Evolutionary conservation across 2,797 vertebrate genomes (phyloP).

Genomic region (Pangasius sanitwongsei): DNA sequence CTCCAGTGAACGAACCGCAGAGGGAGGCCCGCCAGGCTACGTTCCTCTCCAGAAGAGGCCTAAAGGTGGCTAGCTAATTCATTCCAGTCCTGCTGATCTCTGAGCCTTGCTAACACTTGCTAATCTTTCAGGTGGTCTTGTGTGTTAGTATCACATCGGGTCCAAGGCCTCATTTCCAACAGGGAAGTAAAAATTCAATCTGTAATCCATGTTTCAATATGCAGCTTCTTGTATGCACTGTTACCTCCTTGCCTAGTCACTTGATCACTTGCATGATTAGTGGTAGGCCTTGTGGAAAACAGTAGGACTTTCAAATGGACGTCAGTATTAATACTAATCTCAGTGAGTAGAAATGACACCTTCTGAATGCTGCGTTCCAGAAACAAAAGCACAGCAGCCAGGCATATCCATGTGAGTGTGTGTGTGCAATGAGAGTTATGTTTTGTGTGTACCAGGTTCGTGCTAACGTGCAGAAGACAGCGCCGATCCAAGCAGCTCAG

Average conservation of each 20-base stretch:
- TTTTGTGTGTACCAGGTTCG: slow-evolving; percentile 54
- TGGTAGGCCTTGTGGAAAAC: background rate
- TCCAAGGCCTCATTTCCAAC: slow-evolving; percentile 10
- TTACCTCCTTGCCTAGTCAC: background rate
- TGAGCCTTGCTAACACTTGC: background rate
- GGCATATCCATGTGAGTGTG: no score
- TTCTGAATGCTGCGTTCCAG: background rate
- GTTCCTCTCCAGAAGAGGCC: slow-evolving; percentile 89
- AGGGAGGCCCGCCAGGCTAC: slow-evolving; percentile 92
- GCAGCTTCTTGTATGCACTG: background rate
- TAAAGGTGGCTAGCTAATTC: slow-evolving; percentile 81
- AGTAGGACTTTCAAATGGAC: background rate
- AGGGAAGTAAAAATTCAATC: background rate
- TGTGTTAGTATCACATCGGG: background rate
- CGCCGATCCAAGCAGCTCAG: slow-evolving; percentile 65
- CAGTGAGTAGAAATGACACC: background rate
- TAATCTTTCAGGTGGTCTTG: slow-evolving; percentile 8
- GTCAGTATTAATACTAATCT: background rate
- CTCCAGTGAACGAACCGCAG: slow-evolving; percentile 72
- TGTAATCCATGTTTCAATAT: background rate
- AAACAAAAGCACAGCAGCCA: background rate
- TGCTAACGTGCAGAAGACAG: slow-evolving; percentile 70
- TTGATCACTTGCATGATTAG: background rate
- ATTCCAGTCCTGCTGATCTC: background rate
- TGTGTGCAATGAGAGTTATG: background rate